Base-by-base conservation (phyloP, 2,113 vertebrate genomes). In the Mastomys natalensis region DNA sequence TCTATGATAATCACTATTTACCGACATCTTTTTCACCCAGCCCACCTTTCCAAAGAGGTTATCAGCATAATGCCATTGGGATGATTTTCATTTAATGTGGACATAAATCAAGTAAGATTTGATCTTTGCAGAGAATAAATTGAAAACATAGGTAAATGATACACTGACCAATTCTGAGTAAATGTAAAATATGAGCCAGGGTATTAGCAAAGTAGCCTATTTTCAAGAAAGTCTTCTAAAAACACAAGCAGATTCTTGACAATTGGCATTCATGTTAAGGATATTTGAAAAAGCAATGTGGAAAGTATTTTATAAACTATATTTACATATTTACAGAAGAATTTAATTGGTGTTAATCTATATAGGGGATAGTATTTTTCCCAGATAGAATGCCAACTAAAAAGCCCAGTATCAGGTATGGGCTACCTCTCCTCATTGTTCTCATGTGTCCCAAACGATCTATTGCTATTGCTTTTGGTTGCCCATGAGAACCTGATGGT, bases 21-120 rank as follows among this genome's bases (percentile, higher is more conserved):
- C 29, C 21, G 72, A 34, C 40, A 68, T 16, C 9, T 12, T 16
- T 62, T 77, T 21, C 17, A 55, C 1, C 55, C 7, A 3, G 21
- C 40, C 66, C 17, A 70, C n/a, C 29, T 31, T 90, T 76, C 55
- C 64, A 76, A 68, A 90, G n/a, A 92, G 37, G n/a, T 74, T 24
- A 48, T 53, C 68, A 22, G 19, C 24, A 43, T 15, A 26, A 87
- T 87, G 45, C 43, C 10, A 37, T 62, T 45, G 37, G 80, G 29
- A 40, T 26, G 51, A 48, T 92, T 87, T 78, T 89, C 60, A 96
- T 70, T 81, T 90, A 37, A 94, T 87, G 40, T 77, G 29, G 60
- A 51, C 74, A 73, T 45, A 82, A 93, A 22, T 87, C 51, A 34
- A 87, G 66, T 55, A 48, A 94, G 91, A 64, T 48, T 81, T 92